These are phyloP conservation scores for Julus scandinavius DNA, from an alignment of 2,888 invertebrate species.

Conservation along the genomic window DNA sequence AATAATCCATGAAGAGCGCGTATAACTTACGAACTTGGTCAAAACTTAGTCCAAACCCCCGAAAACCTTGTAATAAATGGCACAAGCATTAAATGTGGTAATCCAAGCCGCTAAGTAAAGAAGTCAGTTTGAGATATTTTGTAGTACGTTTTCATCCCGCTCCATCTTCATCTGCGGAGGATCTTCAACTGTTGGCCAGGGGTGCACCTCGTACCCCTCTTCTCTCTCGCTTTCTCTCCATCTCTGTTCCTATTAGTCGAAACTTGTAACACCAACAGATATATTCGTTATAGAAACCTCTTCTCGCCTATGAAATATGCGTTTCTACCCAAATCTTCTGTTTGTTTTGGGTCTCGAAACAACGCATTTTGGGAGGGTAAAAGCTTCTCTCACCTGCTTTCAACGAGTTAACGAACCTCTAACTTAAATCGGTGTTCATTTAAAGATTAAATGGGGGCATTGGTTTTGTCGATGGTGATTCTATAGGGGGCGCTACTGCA, in stretches of 20 bases:
- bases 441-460: background rate
- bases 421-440: background rate
- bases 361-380: background rate
- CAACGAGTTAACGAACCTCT: background rate
- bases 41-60: no score
- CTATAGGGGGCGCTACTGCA: no score
- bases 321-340: background rate
- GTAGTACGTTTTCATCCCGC: background rate
- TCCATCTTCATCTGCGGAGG: slow-evolving; percentile 35
- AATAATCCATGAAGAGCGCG: no score
- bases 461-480: background rate
- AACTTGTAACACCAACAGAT: background rate
- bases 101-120: background rate
- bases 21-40: no score
- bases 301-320: background rate
- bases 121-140: background rate
- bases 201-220: slow-evolving; percentile 36
- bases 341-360: background rate
- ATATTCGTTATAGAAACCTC: background rate
- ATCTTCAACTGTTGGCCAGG: slow-evolving; percentile 29
- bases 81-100: background rate
- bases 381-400: background rate
- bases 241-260: slow-evolving; percentile 23
- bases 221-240: background rate
- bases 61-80: background rate